Conservation (phyloP, 2,113 vertebrate genomes). For the Malurus cyaneus region DNA sequence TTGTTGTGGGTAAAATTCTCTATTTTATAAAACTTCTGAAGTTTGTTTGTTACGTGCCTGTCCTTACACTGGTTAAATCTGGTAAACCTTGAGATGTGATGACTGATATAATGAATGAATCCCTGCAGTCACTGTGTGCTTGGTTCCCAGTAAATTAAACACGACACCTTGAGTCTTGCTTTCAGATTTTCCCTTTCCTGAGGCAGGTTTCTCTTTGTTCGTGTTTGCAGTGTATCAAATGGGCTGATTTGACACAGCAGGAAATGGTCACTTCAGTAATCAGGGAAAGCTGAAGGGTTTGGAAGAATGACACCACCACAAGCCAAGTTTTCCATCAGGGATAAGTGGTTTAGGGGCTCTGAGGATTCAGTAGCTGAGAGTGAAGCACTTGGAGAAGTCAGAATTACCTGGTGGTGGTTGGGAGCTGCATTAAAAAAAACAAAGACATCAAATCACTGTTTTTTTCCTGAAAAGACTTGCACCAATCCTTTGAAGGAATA, state of each 20-base stretch:
- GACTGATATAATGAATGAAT: not conserved
- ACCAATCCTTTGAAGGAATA: not conserved
- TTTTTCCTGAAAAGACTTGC: not conserved
- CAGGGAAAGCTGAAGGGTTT: not conserved
- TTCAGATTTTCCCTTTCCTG: not conserved
- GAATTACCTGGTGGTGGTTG: not conserved
- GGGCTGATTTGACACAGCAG: not conserved
- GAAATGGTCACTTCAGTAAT: conserved; percentile 8
- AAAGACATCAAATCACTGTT: not conserved
- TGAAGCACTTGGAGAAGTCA: not conserved
- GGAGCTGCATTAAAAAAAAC: not conserved
- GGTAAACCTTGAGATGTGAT: not conserved
- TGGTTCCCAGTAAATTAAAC: not conserved
- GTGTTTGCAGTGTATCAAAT: not conserved
- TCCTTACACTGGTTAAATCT: not conserved
- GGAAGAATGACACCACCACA: not conserved
- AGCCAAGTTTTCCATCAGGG: not conserved
- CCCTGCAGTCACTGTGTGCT: not conserved
- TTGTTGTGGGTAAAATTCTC: not conserved
- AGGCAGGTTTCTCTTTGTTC: not conserved
- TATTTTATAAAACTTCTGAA: not conserved
- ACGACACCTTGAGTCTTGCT: not conserved
- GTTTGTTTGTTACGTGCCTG: not conserved
- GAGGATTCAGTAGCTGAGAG: not conserved
- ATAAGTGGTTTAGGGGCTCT: not conserved